Conservation (phyloP, 2,113 vertebrate species). For the Cyphomyrus discorhynchus region DNA sequence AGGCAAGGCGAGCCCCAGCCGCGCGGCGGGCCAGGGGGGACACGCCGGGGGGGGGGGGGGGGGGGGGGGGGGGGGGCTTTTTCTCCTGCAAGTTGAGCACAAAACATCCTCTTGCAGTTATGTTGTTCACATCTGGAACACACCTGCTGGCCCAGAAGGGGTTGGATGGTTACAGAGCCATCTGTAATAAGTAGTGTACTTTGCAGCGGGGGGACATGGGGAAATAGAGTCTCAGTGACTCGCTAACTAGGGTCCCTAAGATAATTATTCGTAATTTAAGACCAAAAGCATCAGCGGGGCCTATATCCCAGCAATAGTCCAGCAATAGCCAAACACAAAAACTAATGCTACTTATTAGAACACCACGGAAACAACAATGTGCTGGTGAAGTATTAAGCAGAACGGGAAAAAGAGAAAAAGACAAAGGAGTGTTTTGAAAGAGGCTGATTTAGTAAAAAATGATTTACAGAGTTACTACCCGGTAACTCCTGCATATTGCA, state of each 20-base stretch:
- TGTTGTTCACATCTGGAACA: constrained; percentile 8
- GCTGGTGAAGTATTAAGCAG: background rate
- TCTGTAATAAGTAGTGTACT: background rate
- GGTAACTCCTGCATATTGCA: background rate
- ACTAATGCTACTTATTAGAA: background rate
- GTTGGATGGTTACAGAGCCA: background rate
- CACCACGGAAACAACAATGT: background rate
- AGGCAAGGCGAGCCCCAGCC: too few species aligned
- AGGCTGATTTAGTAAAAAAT: background rate
- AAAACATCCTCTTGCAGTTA: constrained; percentile 1
- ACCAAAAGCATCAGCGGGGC: background rate
- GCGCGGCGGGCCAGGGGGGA: too few species aligned
- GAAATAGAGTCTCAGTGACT: background rate
- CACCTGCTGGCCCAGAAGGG: background rate
- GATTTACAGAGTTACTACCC: background rate
- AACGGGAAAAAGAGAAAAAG: background rate
- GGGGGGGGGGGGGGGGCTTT: background rate
- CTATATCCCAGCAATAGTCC: background rate
- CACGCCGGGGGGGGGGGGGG: background rate
- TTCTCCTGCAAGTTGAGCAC: background rate
- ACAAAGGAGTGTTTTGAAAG: background rate
- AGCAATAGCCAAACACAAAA: background rate
- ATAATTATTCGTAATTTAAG: background rate
- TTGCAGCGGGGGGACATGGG: background rate
- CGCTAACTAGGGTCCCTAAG: too few species aligned